Evolutionary conservation across 2,888 invertebrate species (phyloP).

Genomic region (Orchesella flavescens): DNA sequence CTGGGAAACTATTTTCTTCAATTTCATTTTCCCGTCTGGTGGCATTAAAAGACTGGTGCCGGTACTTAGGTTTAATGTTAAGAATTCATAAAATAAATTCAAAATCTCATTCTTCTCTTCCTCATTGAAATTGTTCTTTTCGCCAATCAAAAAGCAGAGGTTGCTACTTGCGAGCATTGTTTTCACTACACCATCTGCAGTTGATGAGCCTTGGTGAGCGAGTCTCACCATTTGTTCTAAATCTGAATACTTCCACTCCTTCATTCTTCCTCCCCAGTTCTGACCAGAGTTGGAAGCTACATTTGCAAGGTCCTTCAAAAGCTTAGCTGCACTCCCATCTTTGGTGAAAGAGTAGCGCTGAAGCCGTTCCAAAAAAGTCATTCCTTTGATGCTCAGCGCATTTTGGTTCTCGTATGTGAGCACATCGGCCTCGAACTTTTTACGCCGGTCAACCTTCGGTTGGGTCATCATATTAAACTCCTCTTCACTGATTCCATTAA

Average conservation of each 20-base stretch:
- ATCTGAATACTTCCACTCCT: too few relatives aligned
- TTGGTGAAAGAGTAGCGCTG: background rate
- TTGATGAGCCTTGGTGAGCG: background rate
- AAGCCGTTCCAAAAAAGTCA: conserved; percentile 12
- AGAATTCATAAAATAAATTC: background rate
- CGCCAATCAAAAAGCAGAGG: background rate
- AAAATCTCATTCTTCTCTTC: background rate
- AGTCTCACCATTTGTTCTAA: background rate
- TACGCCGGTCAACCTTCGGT: background rate
- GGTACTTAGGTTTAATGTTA: background rate
- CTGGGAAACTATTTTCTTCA: background rate
- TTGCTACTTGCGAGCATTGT: background rate
- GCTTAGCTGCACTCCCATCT: background rate
- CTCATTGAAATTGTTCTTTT: background rate
- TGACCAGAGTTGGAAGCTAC: background rate
- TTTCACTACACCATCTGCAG: background rate
- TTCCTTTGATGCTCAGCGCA: background rate
- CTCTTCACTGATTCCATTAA: background rate
- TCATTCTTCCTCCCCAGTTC: background rate
- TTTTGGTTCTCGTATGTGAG: background rate
- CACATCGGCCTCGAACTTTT: background rate
- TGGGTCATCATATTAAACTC: background rate
- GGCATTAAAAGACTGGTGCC: background rate
- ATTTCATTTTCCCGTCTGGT: background rate
- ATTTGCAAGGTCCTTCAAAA: background rate